Evolutionary conservation across 2,113 vertebrate genomes (phyloP), one percentile per base, ranked within the genome.

Genomic region (Speoplatyrhinus poulsoni): DNA sequence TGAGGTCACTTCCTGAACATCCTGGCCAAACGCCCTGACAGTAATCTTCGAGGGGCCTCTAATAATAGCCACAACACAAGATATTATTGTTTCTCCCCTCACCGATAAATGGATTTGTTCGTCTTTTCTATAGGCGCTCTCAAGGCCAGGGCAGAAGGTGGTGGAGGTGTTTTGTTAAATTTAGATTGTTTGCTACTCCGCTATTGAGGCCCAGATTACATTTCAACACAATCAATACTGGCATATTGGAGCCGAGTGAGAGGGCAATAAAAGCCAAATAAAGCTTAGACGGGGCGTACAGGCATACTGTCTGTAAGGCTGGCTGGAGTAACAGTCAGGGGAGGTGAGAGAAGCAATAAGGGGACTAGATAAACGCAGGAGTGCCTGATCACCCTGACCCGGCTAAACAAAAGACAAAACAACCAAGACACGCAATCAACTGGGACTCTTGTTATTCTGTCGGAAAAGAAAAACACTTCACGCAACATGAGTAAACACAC

Each of bases 161-260:
- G 82, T 67, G 73, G 83, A 87, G 85, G 81, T 81, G 80, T 82
- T 90, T 71, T 73, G 86, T 89, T 90, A 81, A 85, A 85, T 88
- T 85, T 85, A 79, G 85, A 84, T 80, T 88, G 86, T 90, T 91
- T 88, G 87, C 81, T 82, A 68, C 75, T 73, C 82, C 46, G 77
- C 76, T 76, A 79, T 60, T 76, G 83, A 80, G 82, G 62, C 80
- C 55, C 80, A 86, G 87, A 91, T 89, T 91, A 86, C 84, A 84
- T 90, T 90, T 88, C 81, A 83, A 79, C 82, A 88, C 85, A 88
- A 90, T 91, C 89, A 82, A 91, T 92, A 88, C 81, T 69, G 87
- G 75, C 81, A 87, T 83, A 82, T 86, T 86, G 82, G 88, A 88
- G 83, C 87, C 80, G 79, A 88, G 83, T 65, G 82, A 81, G 85